Evolutionary conservation across 2,113 vertebrate species (phyloP).

Genomic region (Hepsetus odoe): DNA sequence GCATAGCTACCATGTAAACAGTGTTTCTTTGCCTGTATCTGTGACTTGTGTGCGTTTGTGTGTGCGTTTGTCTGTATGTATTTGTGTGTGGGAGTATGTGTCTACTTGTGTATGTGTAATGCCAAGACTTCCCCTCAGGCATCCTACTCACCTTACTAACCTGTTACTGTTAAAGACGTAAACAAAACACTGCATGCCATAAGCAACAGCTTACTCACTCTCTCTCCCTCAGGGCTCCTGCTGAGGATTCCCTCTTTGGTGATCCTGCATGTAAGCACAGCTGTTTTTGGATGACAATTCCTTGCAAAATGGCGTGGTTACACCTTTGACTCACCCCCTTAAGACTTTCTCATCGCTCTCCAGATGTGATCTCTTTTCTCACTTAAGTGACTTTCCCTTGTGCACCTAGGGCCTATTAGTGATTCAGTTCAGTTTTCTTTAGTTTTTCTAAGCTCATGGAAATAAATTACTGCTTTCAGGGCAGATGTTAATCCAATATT

Average conservation of each 20-base stretch:
- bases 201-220: background rate
- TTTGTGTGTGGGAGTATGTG: too few species aligned
- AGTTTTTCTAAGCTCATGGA: too few species aligned
- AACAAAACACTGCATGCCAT: constrained; percentile 2
- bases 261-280: constrained; percentile 15
- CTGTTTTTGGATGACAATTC: constrained; percentile 1
- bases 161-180: constrained; percentile 10
- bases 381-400: background rate
- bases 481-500: too few species aligned
- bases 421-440: too few species aligned
- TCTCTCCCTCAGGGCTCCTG: background rate
- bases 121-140: background rate
- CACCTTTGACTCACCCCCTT: background rate
- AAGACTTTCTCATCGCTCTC: background rate
- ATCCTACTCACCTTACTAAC: background rate
- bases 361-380: constrained; percentile 22
- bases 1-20: constrained; percentile 18
- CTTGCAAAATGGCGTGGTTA: background rate
- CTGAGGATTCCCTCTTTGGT: constrained; percentile 13
- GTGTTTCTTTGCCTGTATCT: background rate
- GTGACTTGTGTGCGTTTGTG: background rate
- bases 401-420: background rate
- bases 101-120: background rate
- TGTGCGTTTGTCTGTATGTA: background rate
- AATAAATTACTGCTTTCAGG: too few species aligned